These are phyloP conservation scores for Mustela erminea DNA, from an alignment of 2,797 vertebrate genomes.

Conservation along the genomic window DNA sequence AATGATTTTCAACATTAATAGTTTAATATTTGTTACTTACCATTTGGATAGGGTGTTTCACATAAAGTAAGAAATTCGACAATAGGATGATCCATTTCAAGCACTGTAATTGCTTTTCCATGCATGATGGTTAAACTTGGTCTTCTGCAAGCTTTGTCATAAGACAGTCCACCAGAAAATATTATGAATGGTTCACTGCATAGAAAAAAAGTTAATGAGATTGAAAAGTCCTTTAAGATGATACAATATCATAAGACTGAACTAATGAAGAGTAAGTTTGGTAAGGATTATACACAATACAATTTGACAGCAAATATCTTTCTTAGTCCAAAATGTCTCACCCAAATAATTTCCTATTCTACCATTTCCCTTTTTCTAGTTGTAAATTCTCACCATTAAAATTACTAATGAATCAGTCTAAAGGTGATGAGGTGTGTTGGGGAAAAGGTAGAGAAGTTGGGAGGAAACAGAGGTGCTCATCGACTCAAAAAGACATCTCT, in stretches of 20 bases:
- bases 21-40: slow-evolving; percentile 88
- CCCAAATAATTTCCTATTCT: neutral
- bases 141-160: slow-evolving; percentile 96
- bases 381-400: neutral
- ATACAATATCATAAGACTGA: slow-evolving; percentile 8
- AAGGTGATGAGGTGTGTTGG: neutral
- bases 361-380: neutral
- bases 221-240: slow-evolving; percentile 41
- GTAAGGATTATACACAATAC: neutral
- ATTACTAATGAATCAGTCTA: neutral
- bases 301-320: neutral
- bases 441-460: neutral
- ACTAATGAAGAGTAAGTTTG: slow-evolving; percentile 29
- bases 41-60: slow-evolving; percentile 98
- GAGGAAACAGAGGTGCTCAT: neutral
- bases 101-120: slow-evolving; percentile 97
- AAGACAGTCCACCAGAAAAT: slow-evolving; percentile 97
- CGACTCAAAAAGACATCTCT: slow-evolving; percentile 18
- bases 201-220: slow-evolving; percentile 74
- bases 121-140: slow-evolving; percentile 99
- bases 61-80: slow-evolving; percentile 98
- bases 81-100: slow-evolving; percentile 99
- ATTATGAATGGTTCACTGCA: slow-evolving; percentile 96
- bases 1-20: slow-evolving; percentile 52
- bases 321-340: neutral